These are phyloP conservation scores for Caenorhabditis drosophilae DNA, from an alignment of 2,888 invertebrate species.

Conservation along the genomic window DNA sequence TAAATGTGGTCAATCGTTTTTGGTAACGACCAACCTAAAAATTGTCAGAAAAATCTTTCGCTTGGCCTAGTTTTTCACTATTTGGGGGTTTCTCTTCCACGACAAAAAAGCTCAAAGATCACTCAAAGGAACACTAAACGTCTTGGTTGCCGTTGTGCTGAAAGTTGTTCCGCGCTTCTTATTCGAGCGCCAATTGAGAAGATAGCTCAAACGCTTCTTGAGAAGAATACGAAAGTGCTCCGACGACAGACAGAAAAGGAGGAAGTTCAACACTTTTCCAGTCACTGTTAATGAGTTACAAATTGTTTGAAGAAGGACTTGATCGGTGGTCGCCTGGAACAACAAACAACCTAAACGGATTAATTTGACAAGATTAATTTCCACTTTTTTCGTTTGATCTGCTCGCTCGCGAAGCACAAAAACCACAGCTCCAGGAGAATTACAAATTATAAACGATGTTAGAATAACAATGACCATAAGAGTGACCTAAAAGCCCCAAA, in stretches of 20 bases:
- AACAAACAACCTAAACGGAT: too few species aligned
- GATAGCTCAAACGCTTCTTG: slow-evolving; percentile 32
- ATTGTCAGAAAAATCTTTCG: too few species aligned
- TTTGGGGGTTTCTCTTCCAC: neutral
- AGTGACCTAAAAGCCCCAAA: slow-evolving; percentile 41
- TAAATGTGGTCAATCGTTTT: too few species aligned
- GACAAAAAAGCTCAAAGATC: slow-evolving; percentile 12
- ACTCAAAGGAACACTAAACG: slow-evolving; percentile 35
- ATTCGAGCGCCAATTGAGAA: slow-evolving; percentile 12
- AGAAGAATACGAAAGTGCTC: slow-evolving; percentile 53
- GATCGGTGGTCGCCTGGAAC: neutral
- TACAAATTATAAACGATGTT: slow-evolving; percentile 51
- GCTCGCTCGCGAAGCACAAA: slow-evolving; percentile 35
- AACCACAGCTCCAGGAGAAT: slow-evolving; percentile 47
- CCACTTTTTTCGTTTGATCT: neutral
- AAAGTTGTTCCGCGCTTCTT: slow-evolving; percentile 18
- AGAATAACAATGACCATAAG: slow-evolving; percentile 54
- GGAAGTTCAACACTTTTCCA: slow-evolving; percentile 57
- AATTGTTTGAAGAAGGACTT: slow-evolving; percentile 34
- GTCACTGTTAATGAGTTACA: slow-evolving; percentile 49
- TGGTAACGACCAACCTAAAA: too few species aligned
- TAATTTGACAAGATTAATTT: too few species aligned
- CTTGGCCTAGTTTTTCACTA: too few species aligned
- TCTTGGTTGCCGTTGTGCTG: slow-evolving; percentile 37
- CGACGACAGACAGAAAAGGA: slow-evolving; percentile 56